Evolutionary conservation across 2,888 invertebrate genomes (phyloP), one percentile per base, ranked within the genome.

Genomic region (Drosophila meridionalis): DNA sequence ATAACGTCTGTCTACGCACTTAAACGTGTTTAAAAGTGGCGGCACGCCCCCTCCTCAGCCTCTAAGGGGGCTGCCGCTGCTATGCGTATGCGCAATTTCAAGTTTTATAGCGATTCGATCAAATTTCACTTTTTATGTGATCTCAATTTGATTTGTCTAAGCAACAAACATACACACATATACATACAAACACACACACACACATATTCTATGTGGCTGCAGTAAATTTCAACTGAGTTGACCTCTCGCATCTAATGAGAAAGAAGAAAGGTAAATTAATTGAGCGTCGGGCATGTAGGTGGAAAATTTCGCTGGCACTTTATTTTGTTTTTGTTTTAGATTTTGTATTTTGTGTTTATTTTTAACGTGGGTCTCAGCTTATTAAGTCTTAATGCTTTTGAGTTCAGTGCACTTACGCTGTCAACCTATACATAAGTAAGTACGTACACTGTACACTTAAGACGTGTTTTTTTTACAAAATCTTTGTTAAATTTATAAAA

Each of bases 111-210:
- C 80, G 72, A 67, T 72, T 87, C 58, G 69, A 76, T 81, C 66
- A 66, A 82, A 82, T 82, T 84, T 84, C 88, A 84, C 88, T 83
- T 84, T 84, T 88, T 76, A 62, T 61, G 57, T 70, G 71, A 76
- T 63, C 73, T 64, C 66, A 64, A 67, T 71, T 80, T 61, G 42
- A 78, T 76, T 48, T 75, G 58, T 43, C 38, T 65, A 40, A 40
- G 28, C 50, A 26, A 34, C 30, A 28, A 2, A 42, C 42, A 43
- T 32, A 20, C 2, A 20, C 6, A 5, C 28, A 60, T 20, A 7
- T 6, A 56, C 2, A 11, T 8, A 38, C 14, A 38, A 2, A 55
- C 2, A 20, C n/a, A 56, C 32, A 57, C n/a, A 57, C 32, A 43
- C 8, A 20, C 34, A 72, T 9, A 34, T n/a, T 6, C 4, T 42